A percentile compares a stretch with the other conserved stretches of the same genome.
These are phyloP conservation scores for Alviniconcha strummeri DNA, from an alignment of 2,888 invertebrate species.

Conservation along the genomic window DNA sequence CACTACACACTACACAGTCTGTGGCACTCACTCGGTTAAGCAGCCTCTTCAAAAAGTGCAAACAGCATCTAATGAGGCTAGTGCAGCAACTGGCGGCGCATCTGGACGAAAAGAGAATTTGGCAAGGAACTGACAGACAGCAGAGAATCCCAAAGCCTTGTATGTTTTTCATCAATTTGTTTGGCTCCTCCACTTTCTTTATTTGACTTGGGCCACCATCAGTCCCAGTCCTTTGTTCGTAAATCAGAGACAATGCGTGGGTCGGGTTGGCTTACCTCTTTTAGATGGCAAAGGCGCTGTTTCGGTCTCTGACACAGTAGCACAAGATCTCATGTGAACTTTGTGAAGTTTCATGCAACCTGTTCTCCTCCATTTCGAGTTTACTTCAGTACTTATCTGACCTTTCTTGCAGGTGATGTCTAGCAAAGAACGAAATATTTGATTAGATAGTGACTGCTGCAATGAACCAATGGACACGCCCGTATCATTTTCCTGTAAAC, in stretches of 20 bases:
- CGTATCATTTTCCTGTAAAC: not conserved
- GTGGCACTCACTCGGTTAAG: too few relatives aligned
- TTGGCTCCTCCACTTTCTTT: not conserved
- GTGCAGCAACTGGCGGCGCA: too few relatives aligned
- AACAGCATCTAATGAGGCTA: too few relatives aligned
- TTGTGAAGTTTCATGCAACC: not conserved
- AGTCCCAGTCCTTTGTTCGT: slow-evolving; percentile 13
- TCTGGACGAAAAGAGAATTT: too few relatives aligned
- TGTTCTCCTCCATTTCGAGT: slow-evolving; percentile 15
- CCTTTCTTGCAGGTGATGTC: slow-evolving; percentile 21
- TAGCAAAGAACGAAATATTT: not conserved
- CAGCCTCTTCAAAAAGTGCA: too few relatives aligned
- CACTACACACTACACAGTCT: too few relatives aligned
- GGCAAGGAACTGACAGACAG: too few relatives aligned
- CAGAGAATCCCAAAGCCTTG: too few relatives aligned
- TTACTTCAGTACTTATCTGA: slow-evolving; percentile 17
- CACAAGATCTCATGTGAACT: not conserved
- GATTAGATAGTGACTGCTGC: slow-evolving; percentile 1
- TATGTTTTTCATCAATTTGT: not conserved
- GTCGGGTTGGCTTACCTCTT: slow-evolving; percentile 12
- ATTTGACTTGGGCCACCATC: not conserved
- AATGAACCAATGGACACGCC: not conserved
- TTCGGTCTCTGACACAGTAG: not conserved
- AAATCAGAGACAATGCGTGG: not conserved
- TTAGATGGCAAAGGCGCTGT: not conserved